phyloP scores from a whole-genome alignment of 1,140 invertebrate species.

The Nephotettix cincticeps region DNA sequence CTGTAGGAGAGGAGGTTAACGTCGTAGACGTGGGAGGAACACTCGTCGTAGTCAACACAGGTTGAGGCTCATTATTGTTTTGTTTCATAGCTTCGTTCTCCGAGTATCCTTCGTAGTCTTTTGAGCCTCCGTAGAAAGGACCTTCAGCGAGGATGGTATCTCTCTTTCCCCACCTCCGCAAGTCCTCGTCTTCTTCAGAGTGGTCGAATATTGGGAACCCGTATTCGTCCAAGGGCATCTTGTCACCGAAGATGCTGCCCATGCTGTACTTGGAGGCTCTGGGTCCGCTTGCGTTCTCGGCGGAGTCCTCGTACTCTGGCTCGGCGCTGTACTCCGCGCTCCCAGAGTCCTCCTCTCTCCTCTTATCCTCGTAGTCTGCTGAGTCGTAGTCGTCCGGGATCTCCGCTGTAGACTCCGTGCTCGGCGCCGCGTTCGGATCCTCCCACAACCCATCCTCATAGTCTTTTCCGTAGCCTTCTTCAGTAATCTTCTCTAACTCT shows the following conservation, averaged over 20 bases:
- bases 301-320: neutral
- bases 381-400: constrained; percentile 6
- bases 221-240: neutral
- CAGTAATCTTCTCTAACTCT: constrained; percentile 4
- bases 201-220: constrained; percentile 9
- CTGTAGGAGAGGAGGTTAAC: too few relatives aligned
- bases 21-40: too few relatives aligned
- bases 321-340: neutral
- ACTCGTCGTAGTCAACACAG: too few relatives aligned
- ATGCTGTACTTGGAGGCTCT: neutral
- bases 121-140: neutral
- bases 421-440: neutral
- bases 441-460: constrained; percentile 6
- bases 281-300: neutral
- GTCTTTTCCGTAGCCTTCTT: constrained; percentile 14
- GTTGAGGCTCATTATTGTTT: too few relatives aligned
- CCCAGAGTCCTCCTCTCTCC: neutral
- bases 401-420: neutral
- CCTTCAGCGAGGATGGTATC: neutral
- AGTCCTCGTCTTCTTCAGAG: neutral
- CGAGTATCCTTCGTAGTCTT: too few relatives aligned
- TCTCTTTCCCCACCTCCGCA: neutral
- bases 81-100: too few relatives aligned
- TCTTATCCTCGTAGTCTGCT: constrained; percentile 13
- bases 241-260: neutral